Conservation (phyloP, 1,140 invertebrate genomes). For the Cyclargus thomasi region DNA sequence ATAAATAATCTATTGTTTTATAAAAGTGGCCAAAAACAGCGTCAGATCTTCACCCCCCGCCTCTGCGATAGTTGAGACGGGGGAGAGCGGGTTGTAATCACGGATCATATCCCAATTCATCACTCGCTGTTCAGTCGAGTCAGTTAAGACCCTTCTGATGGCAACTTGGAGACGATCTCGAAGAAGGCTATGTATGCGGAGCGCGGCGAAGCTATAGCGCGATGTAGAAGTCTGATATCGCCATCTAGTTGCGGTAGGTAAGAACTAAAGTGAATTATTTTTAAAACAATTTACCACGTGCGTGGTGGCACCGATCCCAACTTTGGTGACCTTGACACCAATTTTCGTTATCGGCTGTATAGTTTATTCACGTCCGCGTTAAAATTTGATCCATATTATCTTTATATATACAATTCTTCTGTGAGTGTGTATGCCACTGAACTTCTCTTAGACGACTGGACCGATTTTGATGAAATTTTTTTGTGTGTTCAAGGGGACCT, state of each 20-base stretch:
- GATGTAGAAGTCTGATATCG: constrained; percentile 29
- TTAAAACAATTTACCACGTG: not conserved
- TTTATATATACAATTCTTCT: too few relatives aligned
- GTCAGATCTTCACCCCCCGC: constrained; percentile 48
- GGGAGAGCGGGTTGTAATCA: constrained; percentile 52
- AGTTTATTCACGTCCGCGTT: too few relatives aligned
- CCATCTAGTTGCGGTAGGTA: constrained; percentile 31
- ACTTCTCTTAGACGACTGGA: too few relatives aligned
- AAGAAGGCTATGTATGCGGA: not conserved
- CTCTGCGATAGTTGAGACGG: constrained; percentile 60
- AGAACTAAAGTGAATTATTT: not conserved
- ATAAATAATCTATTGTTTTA: too few relatives aligned
- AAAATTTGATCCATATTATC: too few relatives aligned
- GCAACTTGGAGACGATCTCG: constrained; percentile 24
- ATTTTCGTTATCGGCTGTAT: too few relatives aligned
- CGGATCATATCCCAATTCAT: constrained; percentile 50
- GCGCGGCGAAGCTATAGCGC: constrained; percentile 26
- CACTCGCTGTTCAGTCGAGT: constrained; percentile 67
- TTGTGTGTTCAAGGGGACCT: too few relatives aligned
- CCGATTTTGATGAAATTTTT: too few relatives aligned
- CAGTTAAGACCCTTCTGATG: constrained; percentile 67
- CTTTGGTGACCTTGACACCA: too few relatives aligned
- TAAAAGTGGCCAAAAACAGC: constrained; percentile 52
- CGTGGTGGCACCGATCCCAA: too few relatives aligned
- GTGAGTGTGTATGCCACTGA: too few relatives aligned